Base-by-base conservation (phyloP, 1,140 invertebrate genomes). In the Ceratina japonica region DNA sequence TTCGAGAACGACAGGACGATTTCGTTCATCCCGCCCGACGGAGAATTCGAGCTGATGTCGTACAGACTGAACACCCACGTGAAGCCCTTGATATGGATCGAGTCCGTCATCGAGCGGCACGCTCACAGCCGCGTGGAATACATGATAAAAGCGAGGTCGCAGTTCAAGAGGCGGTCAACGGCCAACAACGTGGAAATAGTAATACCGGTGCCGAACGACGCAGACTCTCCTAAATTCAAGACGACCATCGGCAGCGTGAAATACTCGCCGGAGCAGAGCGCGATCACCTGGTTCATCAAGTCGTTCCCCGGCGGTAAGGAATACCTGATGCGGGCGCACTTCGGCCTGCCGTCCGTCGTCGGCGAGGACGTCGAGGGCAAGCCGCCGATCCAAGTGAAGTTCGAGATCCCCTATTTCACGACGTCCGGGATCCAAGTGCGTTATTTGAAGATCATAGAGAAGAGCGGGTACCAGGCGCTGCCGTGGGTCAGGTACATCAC, bases 41-140 rank as follows among this genome's bases (percentile, higher is more conserved):
- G 99, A 31, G 99, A 99, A 91, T 99, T 99, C 94, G 99, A 99
- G 91, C 93, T 99, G n/a, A 99, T 99, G 99, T 99, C 98, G 0
- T 99, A 99, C 92, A 95, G 99, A 68, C 93, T 99, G 5, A 99
- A 98, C 89, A 99, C 98, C 7, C 98, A 99, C 92, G 98, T 97
- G 0, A 99, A 99, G 90, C 99, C 99, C 0, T 91, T 99, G 31
- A 99, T 99, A 89, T 99, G 99, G 99, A 99, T 99, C 82, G 99
- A 99, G 91, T 99, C 98, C 31, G 98, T 99, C 1, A 99, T 99
- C 83, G 99, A 99, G 91, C 95, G 98, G n/a, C 98, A 99, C 93
- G 98, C 97, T 31, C 98, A 99, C 92, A 99, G 98, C 79, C 93
- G 99, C 71, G 98, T 99, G 1, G 99, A 99, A 89, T 99, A 98